Evolutionary conservation across 2,888 invertebrate species (phyloP).

Genomic region (Phengaris arion): DNA sequence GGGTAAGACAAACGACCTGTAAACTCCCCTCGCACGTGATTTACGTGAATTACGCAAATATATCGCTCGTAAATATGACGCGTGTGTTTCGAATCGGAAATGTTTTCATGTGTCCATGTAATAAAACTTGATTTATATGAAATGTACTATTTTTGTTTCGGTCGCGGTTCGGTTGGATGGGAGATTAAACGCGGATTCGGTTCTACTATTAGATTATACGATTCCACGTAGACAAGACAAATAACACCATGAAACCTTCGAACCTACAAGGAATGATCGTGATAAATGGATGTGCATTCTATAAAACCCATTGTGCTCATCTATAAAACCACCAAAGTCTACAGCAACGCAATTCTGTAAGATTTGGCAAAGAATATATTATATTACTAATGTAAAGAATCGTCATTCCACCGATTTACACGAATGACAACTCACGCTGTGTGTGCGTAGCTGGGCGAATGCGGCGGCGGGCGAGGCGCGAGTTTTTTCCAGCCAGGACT

Average conservation of each 20-base stretch:
- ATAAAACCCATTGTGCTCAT: too few species aligned
- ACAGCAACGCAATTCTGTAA: too few species aligned
- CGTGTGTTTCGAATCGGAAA: constrained; percentile 26
- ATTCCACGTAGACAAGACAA: not conserved
- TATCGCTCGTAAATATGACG: constrained; percentile 23
- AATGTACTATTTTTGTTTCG: constrained; percentile 10
- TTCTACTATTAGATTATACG: not conserved
- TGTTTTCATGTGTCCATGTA: not conserved
- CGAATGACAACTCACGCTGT: too few species aligned
- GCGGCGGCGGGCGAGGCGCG: too few species aligned
- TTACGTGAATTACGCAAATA: constrained; percentile 20
- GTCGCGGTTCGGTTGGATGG: not conserved
- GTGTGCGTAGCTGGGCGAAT: too few species aligned
- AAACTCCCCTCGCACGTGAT: constrained; percentile 15
- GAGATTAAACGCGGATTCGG: not conserved
- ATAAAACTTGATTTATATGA: constrained; percentile 20
- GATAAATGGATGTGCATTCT: too few species aligned
- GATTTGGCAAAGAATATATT: too few species aligned
- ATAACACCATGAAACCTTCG: not conserved
- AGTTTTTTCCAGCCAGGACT: too few species aligned
- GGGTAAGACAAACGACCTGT: not conserved
- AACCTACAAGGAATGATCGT: too few species aligned
- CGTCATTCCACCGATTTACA: too few species aligned
- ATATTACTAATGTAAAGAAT: too few species aligned
- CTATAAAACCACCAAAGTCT: too few species aligned